Base-by-base conservation (phyloP, 1,140 invertebrate genomes). In the Drosophila takahashii region DNA sequence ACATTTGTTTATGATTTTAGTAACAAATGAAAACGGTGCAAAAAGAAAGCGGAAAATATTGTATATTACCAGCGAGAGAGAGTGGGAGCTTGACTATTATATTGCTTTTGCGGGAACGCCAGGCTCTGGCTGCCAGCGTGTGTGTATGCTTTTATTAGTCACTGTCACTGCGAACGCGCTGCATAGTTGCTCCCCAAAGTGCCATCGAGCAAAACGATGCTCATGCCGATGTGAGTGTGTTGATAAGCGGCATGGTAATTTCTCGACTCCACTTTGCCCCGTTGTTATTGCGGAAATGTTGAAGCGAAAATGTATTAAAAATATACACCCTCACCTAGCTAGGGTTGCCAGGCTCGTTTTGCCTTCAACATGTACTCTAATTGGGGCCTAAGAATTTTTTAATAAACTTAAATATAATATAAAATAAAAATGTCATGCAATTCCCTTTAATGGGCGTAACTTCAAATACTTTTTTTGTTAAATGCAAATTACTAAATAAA, bases 1-100 rank as follows among this genome's bases (percentile, higher is more conserved):
- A 70, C 73, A 76, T 70, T 72, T 76, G 59, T 76, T 84, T 79
- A 65, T 87, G 53, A 65, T 78, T 78, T 72, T 73, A 79, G 80
- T 79, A 89, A 89, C 83, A 87, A 87, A 89, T 87, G 84, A 87
- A 87, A 86, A 86, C 84, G 81, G 78, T 79, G 79, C 62, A 83
- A 83, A 81, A 84, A 69, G 74, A 77, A 50, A 54, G 32, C 56
- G 66, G 72, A 87, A 86, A 89, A 89, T 89, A 83, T 86, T 83
- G 74, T 79, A 86, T 86, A 86, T 86, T 86, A 78, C 79, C 44
- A 45, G 15, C 29, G 39, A n/a, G 44, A 7, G 26, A n/a, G 37
- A 36, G 34, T 27, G 51, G 18, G 27, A 15, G 81, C 66, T 83
- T 83, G 83, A 89, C 83, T 86, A 89, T 89, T 87, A 89, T 89